Evolutionary conservation across 2,797 vertebrate genomes (phyloP).

Genomic region (Enteromius afrohamiltoni): DNA sequence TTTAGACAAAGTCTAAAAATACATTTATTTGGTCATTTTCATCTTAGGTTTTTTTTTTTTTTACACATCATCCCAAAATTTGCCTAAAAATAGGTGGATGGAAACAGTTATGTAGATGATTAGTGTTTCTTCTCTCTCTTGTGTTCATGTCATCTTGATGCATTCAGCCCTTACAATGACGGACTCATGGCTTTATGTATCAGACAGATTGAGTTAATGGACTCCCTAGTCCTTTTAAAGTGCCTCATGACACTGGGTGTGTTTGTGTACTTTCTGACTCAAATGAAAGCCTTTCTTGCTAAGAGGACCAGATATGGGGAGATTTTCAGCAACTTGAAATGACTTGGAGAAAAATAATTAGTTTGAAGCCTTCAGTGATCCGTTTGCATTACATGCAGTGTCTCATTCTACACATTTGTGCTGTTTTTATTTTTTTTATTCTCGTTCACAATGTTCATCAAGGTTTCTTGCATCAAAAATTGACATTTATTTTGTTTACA

Average conservation of each 20-base stretch:
- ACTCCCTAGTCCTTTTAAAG: conserved; percentile 16
- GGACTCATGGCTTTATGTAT: conserved; percentile 13
- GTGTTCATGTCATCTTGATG: background rate
- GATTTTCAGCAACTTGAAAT: conserved; percentile 16
- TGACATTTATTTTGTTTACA: background rate
- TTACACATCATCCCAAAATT: background rate
- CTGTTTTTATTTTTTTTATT: background rate
- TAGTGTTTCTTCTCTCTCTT: background rate
- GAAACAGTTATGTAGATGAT: background rate
- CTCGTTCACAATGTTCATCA: background rate
- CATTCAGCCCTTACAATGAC: background rate
- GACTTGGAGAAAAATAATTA: background rate
- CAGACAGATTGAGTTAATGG: conserved; percentile 21
- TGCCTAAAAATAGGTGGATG: background rate
- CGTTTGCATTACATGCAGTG: background rate
- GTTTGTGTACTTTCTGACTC: background rate
- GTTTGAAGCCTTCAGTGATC: background rate
- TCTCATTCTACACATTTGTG: conserved; percentile 4
- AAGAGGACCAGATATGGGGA: conserved; percentile 15
- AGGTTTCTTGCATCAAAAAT: background rate
- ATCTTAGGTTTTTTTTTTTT: background rate
- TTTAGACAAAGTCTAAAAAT: background rate
- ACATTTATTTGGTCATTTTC: background rate
- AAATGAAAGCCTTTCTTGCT: conserved; percentile 25
- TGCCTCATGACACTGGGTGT: conserved; percentile 31